A percentile compares a stretch with the other conserved stretches of the same genome.
Conservation (phyloP, 2,797 vertebrate genomes). For the Acanthornis magna region DNA sequence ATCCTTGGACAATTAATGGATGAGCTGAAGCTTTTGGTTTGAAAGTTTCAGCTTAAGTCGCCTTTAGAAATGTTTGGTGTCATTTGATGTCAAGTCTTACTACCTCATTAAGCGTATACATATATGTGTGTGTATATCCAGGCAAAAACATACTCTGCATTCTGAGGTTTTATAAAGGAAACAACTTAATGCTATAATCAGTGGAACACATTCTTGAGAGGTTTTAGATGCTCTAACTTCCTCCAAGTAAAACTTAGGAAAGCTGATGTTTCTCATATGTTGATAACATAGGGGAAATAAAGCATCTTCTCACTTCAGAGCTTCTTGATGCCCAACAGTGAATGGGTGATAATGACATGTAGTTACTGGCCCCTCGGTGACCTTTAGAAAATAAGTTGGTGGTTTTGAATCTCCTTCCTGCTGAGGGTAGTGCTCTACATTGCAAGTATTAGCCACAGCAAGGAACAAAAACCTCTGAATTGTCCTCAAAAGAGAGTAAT, state of each 20-base stretch:
- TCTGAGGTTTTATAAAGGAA: background rate
- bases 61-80: background rate
- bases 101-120: background rate
- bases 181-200: background rate
- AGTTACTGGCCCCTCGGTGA: background rate
- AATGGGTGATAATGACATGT: background rate
- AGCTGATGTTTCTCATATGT: background rate
- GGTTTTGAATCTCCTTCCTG: background rate
- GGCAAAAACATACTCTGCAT: background rate
- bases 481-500: background rate
- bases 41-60: background rate
- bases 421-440: background rate
- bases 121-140: rapidly evolving
- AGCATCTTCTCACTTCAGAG: background rate
- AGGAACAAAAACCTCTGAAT: background rate
- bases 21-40: background rate
- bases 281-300: background rate
- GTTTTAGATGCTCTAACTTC: background rate
- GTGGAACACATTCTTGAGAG: background rate
- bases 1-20: background rate
- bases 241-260: background rate
- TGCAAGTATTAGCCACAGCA: too few relatives aligned
- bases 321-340: background rate
- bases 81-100: background rate
- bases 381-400: background rate